These are phyloP conservation scores for Helostoma temminkii DNA, from an alignment of 2,797 vertebrate genomes.

Conservation along the genomic window DNA sequence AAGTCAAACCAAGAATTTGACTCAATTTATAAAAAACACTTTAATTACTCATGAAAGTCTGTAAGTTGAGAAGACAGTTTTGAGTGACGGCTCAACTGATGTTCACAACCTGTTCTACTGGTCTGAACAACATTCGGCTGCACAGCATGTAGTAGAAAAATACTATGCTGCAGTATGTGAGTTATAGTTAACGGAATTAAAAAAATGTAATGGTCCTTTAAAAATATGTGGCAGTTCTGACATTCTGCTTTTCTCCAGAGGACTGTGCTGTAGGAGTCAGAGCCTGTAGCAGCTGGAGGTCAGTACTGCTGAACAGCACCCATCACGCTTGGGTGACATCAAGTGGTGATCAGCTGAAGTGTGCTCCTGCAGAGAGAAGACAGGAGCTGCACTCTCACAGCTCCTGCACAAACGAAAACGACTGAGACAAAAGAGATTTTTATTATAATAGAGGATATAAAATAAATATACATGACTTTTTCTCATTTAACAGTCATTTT, in stretches of 20 bases:
- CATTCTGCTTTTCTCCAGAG: not conserved
- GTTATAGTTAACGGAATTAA: not conserved
- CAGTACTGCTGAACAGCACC: not conserved
- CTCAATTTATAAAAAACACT: too few species aligned
- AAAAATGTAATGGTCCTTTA: not conserved
- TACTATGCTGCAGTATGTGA: not conserved
- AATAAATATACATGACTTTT: constrained; percentile 91
- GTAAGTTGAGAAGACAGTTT: too few species aligned
- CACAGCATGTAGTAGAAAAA: too few species aligned
- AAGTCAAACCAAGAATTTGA: too few species aligned
- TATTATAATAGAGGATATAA: constrained; percentile 96
- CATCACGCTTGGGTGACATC: constrained; percentile 48
- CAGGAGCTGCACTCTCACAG: not conserved
- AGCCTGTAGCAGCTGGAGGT: not conserved
- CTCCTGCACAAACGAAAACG: not conserved
- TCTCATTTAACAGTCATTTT: constrained; percentile 92
- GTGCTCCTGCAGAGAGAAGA: not conserved
- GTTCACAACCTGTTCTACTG: too few species aligned
- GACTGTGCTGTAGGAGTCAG: not conserved
- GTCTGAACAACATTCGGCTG: too few species aligned
- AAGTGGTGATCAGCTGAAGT: constrained; percentile 45
- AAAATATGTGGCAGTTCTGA: too few species aligned
- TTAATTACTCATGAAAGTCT: too few species aligned
- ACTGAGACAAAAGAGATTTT: constrained; percentile 89
- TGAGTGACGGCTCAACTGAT: too few species aligned